These are phyloP conservation scores for Falco berigora DNA, from an alignment of 2,797 vertebrate genomes.

Conservation along the genomic window DNA sequence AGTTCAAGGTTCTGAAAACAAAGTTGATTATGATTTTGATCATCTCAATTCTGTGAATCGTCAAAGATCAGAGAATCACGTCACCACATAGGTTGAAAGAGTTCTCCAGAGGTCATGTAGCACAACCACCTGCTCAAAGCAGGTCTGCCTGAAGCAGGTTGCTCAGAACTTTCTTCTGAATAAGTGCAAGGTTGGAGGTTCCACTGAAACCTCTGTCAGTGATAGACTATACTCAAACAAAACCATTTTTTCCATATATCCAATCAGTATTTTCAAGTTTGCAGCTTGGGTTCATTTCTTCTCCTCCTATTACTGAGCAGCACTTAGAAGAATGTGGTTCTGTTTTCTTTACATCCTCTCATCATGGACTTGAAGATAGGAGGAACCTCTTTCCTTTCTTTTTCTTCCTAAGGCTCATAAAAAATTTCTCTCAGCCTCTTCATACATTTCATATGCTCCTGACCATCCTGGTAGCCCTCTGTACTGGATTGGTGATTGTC, in stretches of 20 bases:
- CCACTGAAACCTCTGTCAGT: background rate
- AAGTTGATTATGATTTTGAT: background rate
- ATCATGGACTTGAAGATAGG: background rate
- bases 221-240: background rate
- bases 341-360: background rate
- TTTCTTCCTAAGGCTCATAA: background rate
- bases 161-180: background rate
- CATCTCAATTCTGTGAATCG: background rate
- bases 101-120: background rate
- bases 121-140: background rate
- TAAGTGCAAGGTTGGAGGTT: background rate
- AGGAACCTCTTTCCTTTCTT: background rate
- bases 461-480: background rate
- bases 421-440: background rate
- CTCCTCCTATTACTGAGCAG: background rate
- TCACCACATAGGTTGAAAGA: background rate
- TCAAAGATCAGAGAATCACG: background rate
- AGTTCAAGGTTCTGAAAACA: background rate
- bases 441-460: background rate
- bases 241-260: background rate
- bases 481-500: background rate
- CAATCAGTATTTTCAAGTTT: background rate
- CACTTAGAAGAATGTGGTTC: background rate
- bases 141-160: background rate
- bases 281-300: background rate